Evolutionary conservation across 2,888 invertebrate species (phyloP).

Genomic region (Sceliomorpha sp.): DNA sequence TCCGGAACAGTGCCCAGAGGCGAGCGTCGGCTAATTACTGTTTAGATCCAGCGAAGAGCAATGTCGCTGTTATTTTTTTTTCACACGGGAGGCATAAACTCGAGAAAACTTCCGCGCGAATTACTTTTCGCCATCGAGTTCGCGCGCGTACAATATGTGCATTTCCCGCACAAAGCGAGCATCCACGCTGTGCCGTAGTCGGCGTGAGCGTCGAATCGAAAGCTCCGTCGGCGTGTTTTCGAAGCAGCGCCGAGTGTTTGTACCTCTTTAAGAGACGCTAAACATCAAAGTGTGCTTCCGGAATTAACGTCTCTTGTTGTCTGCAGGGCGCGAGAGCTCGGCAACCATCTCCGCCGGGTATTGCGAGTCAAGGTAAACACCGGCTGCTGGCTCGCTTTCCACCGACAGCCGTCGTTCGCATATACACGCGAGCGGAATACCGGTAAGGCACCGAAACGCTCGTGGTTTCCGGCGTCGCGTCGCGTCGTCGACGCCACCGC

Average conservation of each 20-base stretch:
- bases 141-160: slow-evolving; percentile 21
- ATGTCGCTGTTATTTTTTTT: too few species aligned
- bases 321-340: slow-evolving; percentile 2
- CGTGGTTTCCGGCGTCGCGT: too few species aligned
- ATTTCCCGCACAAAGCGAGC: slow-evolving; percentile 9
- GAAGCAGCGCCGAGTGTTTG: neutral
- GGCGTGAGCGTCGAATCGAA: slow-evolving; percentile 16
- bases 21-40: too few species aligned
- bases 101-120: too few species aligned
- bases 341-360: slow-evolving; percentile 10
- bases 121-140: slow-evolving; percentile 13
- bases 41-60: too few species aligned
- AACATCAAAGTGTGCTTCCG: slow-evolving; percentile 26
- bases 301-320: slow-evolving; percentile 32
- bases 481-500: too few species aligned
- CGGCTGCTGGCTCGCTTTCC: slow-evolving; percentile 15
- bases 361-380: slow-evolving; percentile 29
- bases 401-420: slow-evolving; percentile 1
- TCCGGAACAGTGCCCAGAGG: too few species aligned
- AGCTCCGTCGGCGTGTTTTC: slow-evolving; percentile 23
- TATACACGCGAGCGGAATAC: too few species aligned
- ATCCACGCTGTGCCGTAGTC: neutral
- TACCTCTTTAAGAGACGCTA: slow-evolving; percentile 1
- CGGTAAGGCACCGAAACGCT: too few species aligned
- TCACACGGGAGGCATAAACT: too few species aligned